Evolutionary conservation across 1,140 invertebrate genomes (phyloP), one percentile per base, ranked within the genome.

Genomic region (Neodiprion virginianus): DNA sequence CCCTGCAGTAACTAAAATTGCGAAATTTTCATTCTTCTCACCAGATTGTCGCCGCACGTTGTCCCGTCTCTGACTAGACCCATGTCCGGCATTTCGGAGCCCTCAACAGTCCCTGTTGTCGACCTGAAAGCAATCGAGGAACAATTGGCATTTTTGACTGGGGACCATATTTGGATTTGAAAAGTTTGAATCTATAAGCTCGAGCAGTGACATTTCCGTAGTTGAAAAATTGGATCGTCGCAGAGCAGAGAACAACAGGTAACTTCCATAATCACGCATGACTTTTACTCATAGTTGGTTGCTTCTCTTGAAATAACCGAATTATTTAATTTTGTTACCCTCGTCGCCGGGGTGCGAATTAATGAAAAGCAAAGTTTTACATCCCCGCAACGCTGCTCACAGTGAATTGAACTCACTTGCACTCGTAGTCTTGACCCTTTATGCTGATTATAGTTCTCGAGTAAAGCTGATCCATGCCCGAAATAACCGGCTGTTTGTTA

Each of bases 11-110:
- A 17, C 14, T 72, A 14, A 11, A 67, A 23, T 67, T 14, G 12
- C 47, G 9, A 73, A 17, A 1, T 73, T 72, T 47, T 75, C 10
- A 0, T n/a, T 65, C 14, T 47, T 75, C 83, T 88, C 88, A 92
- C 95, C 85, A 95, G 91, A 88, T 96, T 94, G 79, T 96, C 94
- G 48, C 95, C 96, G 86, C 96, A 98, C n/a, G 95, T 94, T 28
- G 96, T 97, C 10, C 96, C 96, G 88, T 98, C 96, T 75, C 91
- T 90, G 28, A 97, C 95, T 72, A 98, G 88, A 0, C 96, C 96
- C 80, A 94, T 89, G 65, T 92, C 91, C 8, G 92, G 91, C 75
- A 93, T 90, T 77, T 93, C 92, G 40, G 90, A 88, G 67, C 91
- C 90, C 69, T 92, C 92, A 67, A 91, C 90, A 75, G 91, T 90